phyloP scores from a whole-genome alignment of 1,140 invertebrate genomes.

The Bombus waltoni region DNA sequence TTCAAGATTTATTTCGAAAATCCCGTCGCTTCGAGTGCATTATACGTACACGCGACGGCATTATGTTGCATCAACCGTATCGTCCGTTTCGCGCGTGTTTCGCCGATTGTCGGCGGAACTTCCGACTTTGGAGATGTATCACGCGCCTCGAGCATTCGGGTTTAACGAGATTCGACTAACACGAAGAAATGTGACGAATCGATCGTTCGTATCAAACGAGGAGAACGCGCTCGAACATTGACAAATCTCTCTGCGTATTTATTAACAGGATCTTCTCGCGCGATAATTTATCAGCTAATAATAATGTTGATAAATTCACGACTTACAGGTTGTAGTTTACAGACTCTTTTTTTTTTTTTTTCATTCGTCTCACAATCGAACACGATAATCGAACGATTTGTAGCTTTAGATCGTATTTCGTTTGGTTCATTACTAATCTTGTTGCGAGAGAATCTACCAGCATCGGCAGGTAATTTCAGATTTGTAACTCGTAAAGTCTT shows the following conservation, averaged over 20 bases:
- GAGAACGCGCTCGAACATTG: not conserved
- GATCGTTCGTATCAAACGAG: not conserved
- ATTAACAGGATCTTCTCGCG: not conserved
- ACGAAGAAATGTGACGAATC: not conserved
- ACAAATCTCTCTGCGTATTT: not conserved
- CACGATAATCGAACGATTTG: no score
- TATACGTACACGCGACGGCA: slow-evolving; percentile 19
- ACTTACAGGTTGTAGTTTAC: no score
- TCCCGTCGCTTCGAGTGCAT: slow-evolving; percentile 42
- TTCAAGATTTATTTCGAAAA: slow-evolving; percentile 64
- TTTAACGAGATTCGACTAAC: slow-evolving; percentile 37
- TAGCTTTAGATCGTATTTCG: no score
- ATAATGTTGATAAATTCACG: no score
- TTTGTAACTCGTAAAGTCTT: not conserved
- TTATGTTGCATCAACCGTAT: slow-evolving; percentile 34
- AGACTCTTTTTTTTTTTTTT: no score
- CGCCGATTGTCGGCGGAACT: not conserved
- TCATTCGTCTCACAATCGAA: no score
- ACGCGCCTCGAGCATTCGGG: not conserved
- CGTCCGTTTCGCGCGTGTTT: not conserved
- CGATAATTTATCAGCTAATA: not conserved
- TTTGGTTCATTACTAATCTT: no score
- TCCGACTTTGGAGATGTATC: slow-evolving; percentile 11
- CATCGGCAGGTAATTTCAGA: no score
- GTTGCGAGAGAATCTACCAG: no score